phyloP scores from a whole-genome alignment of 2,797 vertebrate species.

The Natrix natrix region DNA sequence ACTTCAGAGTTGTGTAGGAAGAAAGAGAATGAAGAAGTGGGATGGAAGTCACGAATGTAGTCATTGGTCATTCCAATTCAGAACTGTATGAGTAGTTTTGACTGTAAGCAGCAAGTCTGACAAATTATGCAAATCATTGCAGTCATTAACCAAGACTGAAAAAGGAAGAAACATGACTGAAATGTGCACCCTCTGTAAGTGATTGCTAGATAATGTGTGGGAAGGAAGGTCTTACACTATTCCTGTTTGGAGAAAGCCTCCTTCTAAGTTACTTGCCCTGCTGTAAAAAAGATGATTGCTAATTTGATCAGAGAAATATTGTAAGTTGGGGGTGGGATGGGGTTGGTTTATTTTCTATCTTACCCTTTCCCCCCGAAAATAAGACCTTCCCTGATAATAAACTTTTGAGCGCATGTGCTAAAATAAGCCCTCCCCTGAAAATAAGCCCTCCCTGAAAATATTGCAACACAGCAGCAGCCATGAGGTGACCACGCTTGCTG shows the following conservation, averaged over 20 bases:
- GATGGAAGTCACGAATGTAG: background rate
- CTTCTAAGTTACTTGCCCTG: background rate
- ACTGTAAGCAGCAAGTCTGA: background rate
- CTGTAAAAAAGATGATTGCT: background rate
- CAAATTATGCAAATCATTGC: background rate
- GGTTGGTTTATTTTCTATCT: background rate
- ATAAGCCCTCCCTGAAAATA: too few relatives aligned
- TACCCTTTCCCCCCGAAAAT: background rate
- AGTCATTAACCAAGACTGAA: background rate
- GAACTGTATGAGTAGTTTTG: background rate
- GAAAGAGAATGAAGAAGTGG: background rate
- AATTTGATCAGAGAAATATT: background rate
- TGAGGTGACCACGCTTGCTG: too few relatives aligned
- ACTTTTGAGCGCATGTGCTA: too few relatives aligned
- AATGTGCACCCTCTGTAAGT: background rate
- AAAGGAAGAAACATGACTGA: background rate
- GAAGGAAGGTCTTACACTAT: background rate
- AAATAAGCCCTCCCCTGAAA: too few relatives aligned
- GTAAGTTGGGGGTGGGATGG: background rate
- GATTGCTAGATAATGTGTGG: background rate
- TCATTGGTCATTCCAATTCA: background rate
- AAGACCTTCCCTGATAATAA: too few relatives aligned
- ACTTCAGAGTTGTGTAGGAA: background rate
- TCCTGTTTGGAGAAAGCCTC: background rate
- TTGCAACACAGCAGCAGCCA: too few relatives aligned